A percentile compares a stretch with the other conserved stretches of the same genome.
Conservation (phyloP, 2,113 vertebrate genomes). For the Blennius ocellaris region DNA sequence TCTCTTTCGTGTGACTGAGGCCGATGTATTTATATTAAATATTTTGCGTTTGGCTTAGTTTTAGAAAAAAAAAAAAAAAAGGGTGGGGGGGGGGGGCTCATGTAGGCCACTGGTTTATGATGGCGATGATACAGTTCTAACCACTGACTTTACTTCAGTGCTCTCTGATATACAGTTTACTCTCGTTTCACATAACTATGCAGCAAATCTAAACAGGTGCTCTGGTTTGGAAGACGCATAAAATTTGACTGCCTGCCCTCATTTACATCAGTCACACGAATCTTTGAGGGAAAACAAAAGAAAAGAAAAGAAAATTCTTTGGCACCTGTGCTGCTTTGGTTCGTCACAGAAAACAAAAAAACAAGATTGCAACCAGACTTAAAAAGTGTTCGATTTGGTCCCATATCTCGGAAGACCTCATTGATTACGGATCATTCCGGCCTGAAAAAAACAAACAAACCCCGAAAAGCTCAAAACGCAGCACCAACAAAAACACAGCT, state of each 20-base stretch:
- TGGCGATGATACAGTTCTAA: too few relatives aligned
- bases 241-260: background rate
- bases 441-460: slow-evolving; percentile 15
- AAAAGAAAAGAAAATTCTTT: slow-evolving; percentile 37
- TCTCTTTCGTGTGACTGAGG: too few relatives aligned
- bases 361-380: background rate
- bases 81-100: too few relatives aligned
- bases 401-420: slow-evolving; percentile 13
- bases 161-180: background rate
- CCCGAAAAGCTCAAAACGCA: slow-evolving; percentile 45
- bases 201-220: slow-evolving; percentile 12
- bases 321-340: slow-evolving; percentile 65
- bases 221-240: slow-evolving; percentile 20
- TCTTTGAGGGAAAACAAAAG: background rate
- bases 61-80: too few relatives aligned
- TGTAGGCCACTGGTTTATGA: too few relatives aligned
- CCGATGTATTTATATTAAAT: too few relatives aligned
- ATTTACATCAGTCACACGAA: slow-evolving; percentile 7
- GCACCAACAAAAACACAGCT: slow-evolving; percentile 3
- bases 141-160: too few relatives aligned
- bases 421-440: too few relatives aligned
- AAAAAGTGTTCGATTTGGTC: slow-evolving; percentile 22
- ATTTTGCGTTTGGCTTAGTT: too few relatives aligned
- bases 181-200: background rate
- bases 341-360: background rate